Evolutionary conservation across 1,140 invertebrate genomes (phyloP).

Genomic region (fruit fly (Drosophila melanogaster)): Release_6_plus_ISO1_MT NT_033777.3:12534001-12534500

Average conservation of each 20-base stretch:
- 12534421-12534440: background rate
- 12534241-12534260: background rate
- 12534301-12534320: conserved; percentile 56
- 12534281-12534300: conserved; percentile 1
- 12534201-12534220: too few relatives aligned
- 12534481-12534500: conserved; percentile 67
- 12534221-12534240: background rate
- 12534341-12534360: conserved; percentile 57
- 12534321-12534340: conserved; percentile 51
- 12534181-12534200: too few relatives aligned
- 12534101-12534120: too few relatives aligned
- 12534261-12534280: background rate
- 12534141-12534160: too few relatives aligned
- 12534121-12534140: too few relatives aligned
- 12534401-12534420: background rate
- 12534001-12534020: too few relatives aligned
- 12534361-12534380: conserved; percentile 25
- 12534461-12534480: conserved; percentile 56
- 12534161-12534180: too few relatives aligned
- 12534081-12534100: too few relatives aligned
- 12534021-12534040: too few relatives aligned
- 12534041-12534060: too few relatives aligned
- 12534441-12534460: conserved; percentile 66
- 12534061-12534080: too few relatives aligned
- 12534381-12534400: conserved; percentile 61